These are phyloP conservation scores for Cyprinodon diabolis DNA, from an alignment of 2,797 vertebrate genomes.

Conservation along the genomic window DNA sequence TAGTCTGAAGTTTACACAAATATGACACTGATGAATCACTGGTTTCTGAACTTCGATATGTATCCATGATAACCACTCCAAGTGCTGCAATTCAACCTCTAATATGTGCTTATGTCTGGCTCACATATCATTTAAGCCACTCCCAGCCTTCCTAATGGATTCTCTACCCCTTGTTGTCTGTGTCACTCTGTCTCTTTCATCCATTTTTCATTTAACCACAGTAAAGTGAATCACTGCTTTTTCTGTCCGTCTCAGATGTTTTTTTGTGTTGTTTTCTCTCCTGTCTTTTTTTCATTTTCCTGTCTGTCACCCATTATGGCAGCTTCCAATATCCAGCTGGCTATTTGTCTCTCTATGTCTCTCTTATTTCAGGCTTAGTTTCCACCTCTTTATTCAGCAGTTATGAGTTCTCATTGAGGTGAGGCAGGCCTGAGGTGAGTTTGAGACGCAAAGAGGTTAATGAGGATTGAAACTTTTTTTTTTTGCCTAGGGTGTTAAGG, in stretches of 20 bases:
- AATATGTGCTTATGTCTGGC: slow-evolving; percentile 61
- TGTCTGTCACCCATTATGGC: slow-evolving; percentile 40
- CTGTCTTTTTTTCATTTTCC: slow-evolving; percentile 30
- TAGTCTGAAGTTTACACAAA: slow-evolving; percentile 40
- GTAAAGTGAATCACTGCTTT: slow-evolving; percentile 40
- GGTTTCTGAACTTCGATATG: slow-evolving; percentile 57
- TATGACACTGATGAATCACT: slow-evolving; percentile 66
- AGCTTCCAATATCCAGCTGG: slow-evolving; percentile 21
- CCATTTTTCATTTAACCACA: slow-evolving; percentile 44
- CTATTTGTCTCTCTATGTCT: slow-evolving; percentile 25
- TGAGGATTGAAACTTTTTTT: slow-evolving; percentile 75
- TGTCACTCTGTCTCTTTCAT: slow-evolving; percentile 45
- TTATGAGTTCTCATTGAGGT: slow-evolving; percentile 70
- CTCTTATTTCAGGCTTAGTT: slow-evolving; percentile 25
- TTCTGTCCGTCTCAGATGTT: slow-evolving; percentile 18
- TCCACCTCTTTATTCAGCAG: slow-evolving; percentile 55
- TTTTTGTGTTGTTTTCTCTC: slow-evolving; percentile 35
- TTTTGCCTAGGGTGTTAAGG: slow-evolving; percentile 67
- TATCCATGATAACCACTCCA: slow-evolving; percentile 62
- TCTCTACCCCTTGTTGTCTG: slow-evolving; percentile 46
- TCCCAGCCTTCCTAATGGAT: slow-evolving; percentile 60
- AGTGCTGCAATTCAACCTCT: slow-evolving; percentile 61
- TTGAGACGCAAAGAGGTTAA: slow-evolving; percentile 73
- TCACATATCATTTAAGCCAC: slow-evolving; percentile 64
- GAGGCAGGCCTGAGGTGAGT: slow-evolving; percentile 69